phyloP scores from a whole-genome alignment of 2,113 vertebrate genomes.

The Heterotis niloticus region DNA sequence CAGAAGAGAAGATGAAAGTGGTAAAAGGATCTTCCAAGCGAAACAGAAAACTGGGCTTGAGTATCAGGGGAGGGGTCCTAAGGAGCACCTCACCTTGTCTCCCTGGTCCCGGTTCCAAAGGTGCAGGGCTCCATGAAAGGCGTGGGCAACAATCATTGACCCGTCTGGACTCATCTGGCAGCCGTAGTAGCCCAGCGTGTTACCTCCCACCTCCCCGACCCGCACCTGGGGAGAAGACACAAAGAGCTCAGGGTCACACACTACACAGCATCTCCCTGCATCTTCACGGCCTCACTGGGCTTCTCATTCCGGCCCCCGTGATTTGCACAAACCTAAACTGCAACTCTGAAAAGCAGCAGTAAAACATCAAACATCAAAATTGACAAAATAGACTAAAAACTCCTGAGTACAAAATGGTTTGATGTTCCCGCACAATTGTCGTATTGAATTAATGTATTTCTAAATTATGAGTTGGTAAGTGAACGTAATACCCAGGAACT shows the following conservation, averaged over 20 bases:
- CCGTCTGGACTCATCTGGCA: constrained; percentile 89
- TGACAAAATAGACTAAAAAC: too few relatives aligned
- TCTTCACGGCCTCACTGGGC: too few relatives aligned
- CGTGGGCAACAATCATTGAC: constrained; percentile 84
- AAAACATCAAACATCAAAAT: too few relatives aligned
- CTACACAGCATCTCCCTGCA: not conserved
- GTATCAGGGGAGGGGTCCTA: not conserved
- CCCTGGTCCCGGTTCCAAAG: constrained; percentile 76
- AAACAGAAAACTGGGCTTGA: constrained; percentile 6
- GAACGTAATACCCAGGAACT: too few relatives aligned
- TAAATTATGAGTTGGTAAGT: too few relatives aligned
- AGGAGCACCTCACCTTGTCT: constrained; percentile 60
- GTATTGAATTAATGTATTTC: too few relatives aligned
- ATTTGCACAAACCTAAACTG: too few relatives aligned
- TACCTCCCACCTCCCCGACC: constrained; percentile 94
- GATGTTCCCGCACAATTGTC: too few relatives aligned
- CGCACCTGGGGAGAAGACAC: constrained; percentile 71
- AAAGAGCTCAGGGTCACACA: not conserved
- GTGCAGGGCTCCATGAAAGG: constrained; percentile 90
- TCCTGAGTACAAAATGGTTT: too few relatives aligned
- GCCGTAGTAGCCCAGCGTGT: constrained; percentile 91
- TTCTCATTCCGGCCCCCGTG: too few relatives aligned
- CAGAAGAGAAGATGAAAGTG: not conserved
- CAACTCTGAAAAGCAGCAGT: too few relatives aligned
- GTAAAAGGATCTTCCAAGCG: not conserved